phyloP scores from a whole-genome alignment of 2,113 vertebrate genomes.

The Malurus alboscapulatus region DNA sequence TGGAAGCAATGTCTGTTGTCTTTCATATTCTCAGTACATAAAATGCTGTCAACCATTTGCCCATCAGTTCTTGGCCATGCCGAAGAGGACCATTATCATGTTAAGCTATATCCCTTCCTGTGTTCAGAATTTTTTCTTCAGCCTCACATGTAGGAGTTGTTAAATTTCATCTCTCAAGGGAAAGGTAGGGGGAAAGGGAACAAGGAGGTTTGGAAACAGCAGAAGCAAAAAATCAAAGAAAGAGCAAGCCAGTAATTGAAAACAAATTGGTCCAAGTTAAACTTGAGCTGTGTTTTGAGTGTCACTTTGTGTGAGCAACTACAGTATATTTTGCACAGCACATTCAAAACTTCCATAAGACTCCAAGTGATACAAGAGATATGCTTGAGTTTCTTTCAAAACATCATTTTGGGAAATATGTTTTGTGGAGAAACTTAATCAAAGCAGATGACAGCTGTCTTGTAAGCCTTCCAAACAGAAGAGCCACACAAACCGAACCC shows the following conservation, averaged over 20 bases:
- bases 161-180: neutral
- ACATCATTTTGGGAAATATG: constrained; percentile 5
- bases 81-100: neutral
- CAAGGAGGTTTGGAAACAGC: neutral
- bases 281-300: neutral
- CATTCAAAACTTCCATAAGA: constrained; percentile 6
- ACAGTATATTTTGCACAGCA: neutral
- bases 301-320: neutral
- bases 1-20: neutral
- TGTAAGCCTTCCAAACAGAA: constrained; percentile 29
- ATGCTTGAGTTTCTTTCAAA: constrained; percentile 26
- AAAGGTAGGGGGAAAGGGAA: neutral
- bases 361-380: neutral
- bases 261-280: neutral
- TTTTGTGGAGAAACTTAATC: constrained; percentile 51
- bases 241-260: neutral
- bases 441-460: constrained; percentile 34
- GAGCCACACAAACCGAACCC: constrained; percentile 3
- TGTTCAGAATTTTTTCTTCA: neutral
- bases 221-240: neutral
- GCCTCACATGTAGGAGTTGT: neutral
- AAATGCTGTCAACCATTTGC: neutral
- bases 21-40: neutral
- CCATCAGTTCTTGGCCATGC: neutral
- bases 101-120: neutral